A percentile compares a stretch with the other conserved stretches of the same genome.
These are phyloP conservation scores for Cheirogaleus medius DNA, from an alignment of 2,113 vertebrate species.

Conservation along the genomic window DNA sequence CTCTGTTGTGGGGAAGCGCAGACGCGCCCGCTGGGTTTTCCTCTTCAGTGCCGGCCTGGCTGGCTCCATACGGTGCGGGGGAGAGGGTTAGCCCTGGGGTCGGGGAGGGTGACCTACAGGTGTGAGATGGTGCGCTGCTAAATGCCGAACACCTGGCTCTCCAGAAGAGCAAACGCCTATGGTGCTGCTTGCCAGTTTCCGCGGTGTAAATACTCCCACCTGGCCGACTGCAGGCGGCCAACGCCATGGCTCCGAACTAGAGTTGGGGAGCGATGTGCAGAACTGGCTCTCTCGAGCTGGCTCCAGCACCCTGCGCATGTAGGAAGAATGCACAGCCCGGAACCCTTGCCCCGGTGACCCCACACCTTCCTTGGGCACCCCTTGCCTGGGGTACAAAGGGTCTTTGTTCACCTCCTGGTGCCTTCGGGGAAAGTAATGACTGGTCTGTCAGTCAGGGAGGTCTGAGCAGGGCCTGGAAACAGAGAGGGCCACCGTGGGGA, in stretches of 20 bases:
- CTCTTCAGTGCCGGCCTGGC: fast-evolving
- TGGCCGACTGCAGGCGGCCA: not conserved
- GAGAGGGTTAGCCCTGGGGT: not conserved
- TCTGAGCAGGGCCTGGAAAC: not conserved
- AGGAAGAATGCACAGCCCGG: fast-evolving
- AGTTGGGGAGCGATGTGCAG: not conserved
- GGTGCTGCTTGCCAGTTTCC: fast-evolving
- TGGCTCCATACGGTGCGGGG: not conserved
- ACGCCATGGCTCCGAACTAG: fast-evolving
- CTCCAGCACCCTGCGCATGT: fast-evolving
- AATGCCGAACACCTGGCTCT: fast-evolving
- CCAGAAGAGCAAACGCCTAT: fast-evolving
- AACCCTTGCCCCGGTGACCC: not conserved
- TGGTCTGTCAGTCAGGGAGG: not conserved
- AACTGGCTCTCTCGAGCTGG: fast-evolving
- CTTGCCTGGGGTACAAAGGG: not conserved
- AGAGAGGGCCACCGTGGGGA: not conserved
- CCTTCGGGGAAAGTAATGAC: not conserved
- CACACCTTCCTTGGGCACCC: fast-evolving
- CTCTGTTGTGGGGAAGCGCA: not conserved
- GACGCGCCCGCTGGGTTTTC: fast-evolving
- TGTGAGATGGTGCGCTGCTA: fast-evolving
- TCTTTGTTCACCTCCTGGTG: not conserved
- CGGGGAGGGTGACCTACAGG: fast-evolving
- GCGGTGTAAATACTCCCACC: not conserved